Base-by-base conservation (phyloP, 2,113 vertebrate species). In the Brienomyrus brachyistius region DNA sequence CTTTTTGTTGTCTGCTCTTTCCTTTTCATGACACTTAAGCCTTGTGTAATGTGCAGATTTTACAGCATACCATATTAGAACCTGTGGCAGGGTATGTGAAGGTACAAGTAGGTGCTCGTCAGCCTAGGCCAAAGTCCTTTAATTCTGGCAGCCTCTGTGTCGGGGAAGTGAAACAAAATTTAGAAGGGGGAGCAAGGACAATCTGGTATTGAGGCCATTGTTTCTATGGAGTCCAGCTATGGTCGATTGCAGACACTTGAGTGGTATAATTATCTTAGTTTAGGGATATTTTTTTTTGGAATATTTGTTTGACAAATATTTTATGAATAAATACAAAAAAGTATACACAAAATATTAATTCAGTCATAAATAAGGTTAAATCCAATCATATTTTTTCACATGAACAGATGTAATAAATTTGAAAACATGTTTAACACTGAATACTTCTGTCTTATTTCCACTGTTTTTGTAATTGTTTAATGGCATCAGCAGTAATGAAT, bases 401-500 rank as follows among this genome's bases (percentile, higher is more conserved):
- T n/a, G 59, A 66, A 66, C 59, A 66, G 59, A 62, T 62, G 23
- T n/a, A 62, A 62, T 62, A 62, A 62, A 66, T 66, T 11, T 70
- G n/a, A 27, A 70, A 70, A 31, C 1, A 31, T 27, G 3, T 70
- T 31, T 31, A 70, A 70, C n/a, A 70, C n/a, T 70, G 62, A 70
- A 70, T 31, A 70, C n/a, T 31, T 27, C 62, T 70, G n/a, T 10
- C 2, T 40, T 27, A 11, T 94, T 94, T 92, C 91, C 92, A 94
- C 94, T 94, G 95, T 95, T 94, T 94, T 94, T 94, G 94, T 92
- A 91, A 92, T 92, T 93, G 94, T 94, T 95, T 52, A 45, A 21
- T 17, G 89, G 2, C 92, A 93, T 95, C 93, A 94, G 94, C 93
- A 92, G 93, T 95, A 96, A 95, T 95, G 94, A 95, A 94, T 94